Base-by-base conservation (phyloP, 2,113 vertebrate genomes). In the Tenrec ecaudatus region DNA sequence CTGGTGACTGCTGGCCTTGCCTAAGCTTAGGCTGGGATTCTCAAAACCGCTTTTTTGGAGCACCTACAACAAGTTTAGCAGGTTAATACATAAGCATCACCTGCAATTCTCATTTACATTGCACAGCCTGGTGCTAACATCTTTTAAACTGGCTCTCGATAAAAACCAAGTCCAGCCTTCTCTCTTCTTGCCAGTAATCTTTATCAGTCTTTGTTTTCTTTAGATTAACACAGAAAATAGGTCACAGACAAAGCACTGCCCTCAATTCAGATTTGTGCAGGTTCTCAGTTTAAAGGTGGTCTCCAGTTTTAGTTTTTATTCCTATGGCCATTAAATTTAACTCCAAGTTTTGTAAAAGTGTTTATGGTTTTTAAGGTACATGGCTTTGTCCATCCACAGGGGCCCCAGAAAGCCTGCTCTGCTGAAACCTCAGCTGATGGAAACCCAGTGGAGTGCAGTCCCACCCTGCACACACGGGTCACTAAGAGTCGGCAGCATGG, bases 81-180 rank as follows among this genome's bases (percentile, higher is more conserved):
- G 33, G 33, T 22, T 31, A 79, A 89, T 4, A 62, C 27, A 11
- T 23, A 86, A 91, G 11, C 23, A 68, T 75, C 23, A 36, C 2
- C 83, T 19, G 31, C 14, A 92, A 85, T 6, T 29, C 15, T 86
- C 40, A 92, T 75, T 85, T 89, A 73, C 11, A 36, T 31, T 94
- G 40, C 3, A 53, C 0, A 82, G 5, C 22, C 22, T 31, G 80
- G 40, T 38, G 80, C 6, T 57, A 87, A 53, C 38, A 47, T 87
- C 71, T 22, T 20, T 68, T 86, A 91, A 81, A n/a, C 12, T 33
- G 25, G 76, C 25, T 90, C 25, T 88, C 58, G 81, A n/a, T 25
- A 80, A 76, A 77, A 92, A 86, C 69, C 75, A 16, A 91, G 58
- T 38, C 36, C 38, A 93, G 11, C 11, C 47, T 82, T 79, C 71